Evolutionary conservation across 2,113 vertebrate species (phyloP), one percentile per base, ranked within the genome.

Genomic region (Sorex fumeus): DNA sequence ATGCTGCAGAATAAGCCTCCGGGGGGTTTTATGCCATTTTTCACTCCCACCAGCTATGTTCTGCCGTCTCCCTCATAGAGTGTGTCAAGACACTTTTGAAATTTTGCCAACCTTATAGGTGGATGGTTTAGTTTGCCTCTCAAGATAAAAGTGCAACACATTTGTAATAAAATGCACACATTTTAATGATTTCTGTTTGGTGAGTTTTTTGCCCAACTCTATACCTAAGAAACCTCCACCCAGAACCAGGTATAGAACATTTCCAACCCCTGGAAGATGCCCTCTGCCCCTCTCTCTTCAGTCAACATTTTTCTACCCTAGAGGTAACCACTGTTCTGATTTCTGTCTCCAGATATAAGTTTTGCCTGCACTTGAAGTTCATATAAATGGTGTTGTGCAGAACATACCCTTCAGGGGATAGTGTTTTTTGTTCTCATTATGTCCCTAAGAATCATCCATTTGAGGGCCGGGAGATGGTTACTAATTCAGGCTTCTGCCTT

Each of bases 61-160:
- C 18, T 79, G 25, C 34, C 82, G 69, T 30, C 4, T 90, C 60
- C 62, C 13, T 77, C 57, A 67, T 15, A 75, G 47, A 50, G 9
- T 47, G 3, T 75, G 32, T 74, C 66, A 87, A 80, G 72, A 50
- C 88, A 74, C 36, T 28, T 93, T 16, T 81, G 67, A 50, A 78
- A 25, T 93, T 93, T 93, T 84, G 62, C 53, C 40, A 50, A 0
- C 88, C 43, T 79, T 50, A 43, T 90, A 90, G 85, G 23, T 91
- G 36, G 2, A 36, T 75, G 34, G 16, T 40, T 95, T 77, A 88
- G 34, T 92, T 11, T 91, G 36, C 34, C 30, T 85, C 88, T 80
- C 83, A 66, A 43, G 79, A 77, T 40, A 75, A 53, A 92, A 79
- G 19, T 89, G 34, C 13, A 70, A 13, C 53, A 23, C 47, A 28